Base-by-base conservation (phyloP, 2,888 invertebrate species). In the Dynastes maya region DNA sequence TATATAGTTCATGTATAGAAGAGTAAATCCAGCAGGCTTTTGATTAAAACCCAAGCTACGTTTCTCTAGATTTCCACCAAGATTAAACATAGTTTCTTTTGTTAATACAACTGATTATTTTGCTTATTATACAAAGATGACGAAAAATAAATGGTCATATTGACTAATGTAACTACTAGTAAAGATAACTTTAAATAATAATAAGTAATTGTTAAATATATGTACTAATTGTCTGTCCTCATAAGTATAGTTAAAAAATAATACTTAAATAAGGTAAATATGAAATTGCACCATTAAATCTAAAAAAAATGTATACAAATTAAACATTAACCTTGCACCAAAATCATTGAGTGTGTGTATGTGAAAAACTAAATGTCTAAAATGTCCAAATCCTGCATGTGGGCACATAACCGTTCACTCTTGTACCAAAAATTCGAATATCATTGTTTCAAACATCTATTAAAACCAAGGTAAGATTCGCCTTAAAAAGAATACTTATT, bases 401-500 rank as follows among this genome's bases (percentile, higher is more conserved):
- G 45, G 11, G 6, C 45, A 11, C 11, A 45, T 45, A 45, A 45
- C 2, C 11, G 45, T 11, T 45, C 45, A 45, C 9, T 45, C 4
- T 1, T 22, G 51, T 51, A 68, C 68, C 45, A 11, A n/a, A 55
- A 61, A 58, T 72, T 72, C 72, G 72, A 74, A 74, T 74, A 74
- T 74, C 72, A 74, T 74, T 74, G 72, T 74, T 61, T 37, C 40
- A 58, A 58, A 22, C 9, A 37, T 61, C 22, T 8, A 51, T 51
- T 51, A 40, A 40, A 45, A 45, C 72, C 29, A 74, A 61, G 72
- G 72, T 74, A 74, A 74, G 72, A 61, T 74, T 61, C 9, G 49
- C 11, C 49, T 29, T 68, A 8, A 49, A 49, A 27, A 68, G 2
- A 22, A 22, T 22, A 22, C 22, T 22, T 51, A 49, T 49, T 68